Base-by-base conservation (phyloP, 2,888 invertebrate species). In the Encarsia formosa region DNA sequence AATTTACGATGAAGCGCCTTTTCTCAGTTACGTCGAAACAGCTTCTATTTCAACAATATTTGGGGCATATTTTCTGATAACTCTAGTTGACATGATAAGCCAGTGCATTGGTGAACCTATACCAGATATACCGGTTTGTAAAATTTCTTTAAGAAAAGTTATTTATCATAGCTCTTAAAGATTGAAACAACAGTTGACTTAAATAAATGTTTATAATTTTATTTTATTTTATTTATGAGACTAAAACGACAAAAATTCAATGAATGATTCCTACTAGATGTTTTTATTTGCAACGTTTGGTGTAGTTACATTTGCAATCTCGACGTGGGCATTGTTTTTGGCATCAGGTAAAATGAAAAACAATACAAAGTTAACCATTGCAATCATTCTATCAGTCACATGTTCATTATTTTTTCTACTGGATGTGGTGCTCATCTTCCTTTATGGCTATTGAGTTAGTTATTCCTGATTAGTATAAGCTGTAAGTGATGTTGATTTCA, bases 21-120 rank as follows among this genome's bases (percentile, higher is more conserved):
- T 63, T 24, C 13, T 18, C 13, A 45, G 57, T 26, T 53, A 47
- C 24, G 50, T 44, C 1, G 64, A 63, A 31, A 58, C 54, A 3
- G 48, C 61, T 37, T 48, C 60, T 3, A 49, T 66, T 41, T 58
- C 56, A 20, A 49, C 57, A 39, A 47, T 66, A 22, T 61, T 59
- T 35, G 61, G 59, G 5, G 58, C 59, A 44, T 68, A 63, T 41
- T 56, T 71, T n/a, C 59, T 72, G 43, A 61, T 75, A 55, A 66
- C 66, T 49, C 49, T 67, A 13, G 63, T 75, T 35, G 67, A 72
- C 46, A 64, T 75, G 37, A 61, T 71, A 38, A 70, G 72, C 39
- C 74, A 74, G 56, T 65, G 70, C 43, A 63, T 65, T 6, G 66
- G 68, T 3, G 71, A 74, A 57, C 68, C 69, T 5, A 68, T 74